Conservation (phyloP, 2,888 invertebrate species). For the Cynaeus angustus region DNA sequence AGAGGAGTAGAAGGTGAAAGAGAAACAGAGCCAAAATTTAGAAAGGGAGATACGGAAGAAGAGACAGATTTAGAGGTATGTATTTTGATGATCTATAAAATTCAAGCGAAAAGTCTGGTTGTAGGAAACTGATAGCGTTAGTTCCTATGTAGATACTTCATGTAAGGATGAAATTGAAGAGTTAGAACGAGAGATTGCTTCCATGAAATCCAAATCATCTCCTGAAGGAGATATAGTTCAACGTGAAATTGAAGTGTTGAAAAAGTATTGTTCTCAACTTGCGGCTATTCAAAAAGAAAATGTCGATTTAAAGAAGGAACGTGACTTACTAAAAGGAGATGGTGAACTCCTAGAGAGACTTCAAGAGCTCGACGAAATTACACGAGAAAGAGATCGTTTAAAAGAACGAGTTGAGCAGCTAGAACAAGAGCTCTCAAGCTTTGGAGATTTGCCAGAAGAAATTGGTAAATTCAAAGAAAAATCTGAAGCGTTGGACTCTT, state of each 20-base stretch:
- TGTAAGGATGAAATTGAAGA: constrained; percentile 60
- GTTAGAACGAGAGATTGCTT: constrained; percentile 64
- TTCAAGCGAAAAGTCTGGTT: no score
- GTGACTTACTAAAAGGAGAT: constrained; percentile 26
- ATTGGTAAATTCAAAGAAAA: constrained; percentile 62
- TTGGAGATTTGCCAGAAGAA: constrained; percentile 62
- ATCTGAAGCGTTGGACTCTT: constrained; percentile 63
- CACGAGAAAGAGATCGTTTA: constrained; percentile 62
- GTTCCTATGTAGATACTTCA: constrained; percentile 31
- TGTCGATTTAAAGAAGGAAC: constrained; percentile 58
- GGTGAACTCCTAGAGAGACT: constrained; percentile 19
- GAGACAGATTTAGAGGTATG: no score
- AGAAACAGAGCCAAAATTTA: no score
- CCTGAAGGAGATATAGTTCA: constrained; percentile 64
- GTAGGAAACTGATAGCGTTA: no score
- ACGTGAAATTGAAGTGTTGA: constrained; percentile 65
- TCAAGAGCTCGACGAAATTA: constrained; percentile 51
- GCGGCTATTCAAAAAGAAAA: constrained; percentile 66
- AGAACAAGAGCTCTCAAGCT: constrained; percentile 62
- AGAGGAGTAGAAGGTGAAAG: no score
- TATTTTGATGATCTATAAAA: no score
- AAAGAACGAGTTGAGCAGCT: constrained; percentile 59
- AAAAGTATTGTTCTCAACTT: constrained; percentile 66
- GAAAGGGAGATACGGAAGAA: no score
- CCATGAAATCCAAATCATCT: constrained; percentile 57